phyloP scores from a whole-genome alignment of 2,888 invertebrate species.

The Trachelus stipa region DNA sequence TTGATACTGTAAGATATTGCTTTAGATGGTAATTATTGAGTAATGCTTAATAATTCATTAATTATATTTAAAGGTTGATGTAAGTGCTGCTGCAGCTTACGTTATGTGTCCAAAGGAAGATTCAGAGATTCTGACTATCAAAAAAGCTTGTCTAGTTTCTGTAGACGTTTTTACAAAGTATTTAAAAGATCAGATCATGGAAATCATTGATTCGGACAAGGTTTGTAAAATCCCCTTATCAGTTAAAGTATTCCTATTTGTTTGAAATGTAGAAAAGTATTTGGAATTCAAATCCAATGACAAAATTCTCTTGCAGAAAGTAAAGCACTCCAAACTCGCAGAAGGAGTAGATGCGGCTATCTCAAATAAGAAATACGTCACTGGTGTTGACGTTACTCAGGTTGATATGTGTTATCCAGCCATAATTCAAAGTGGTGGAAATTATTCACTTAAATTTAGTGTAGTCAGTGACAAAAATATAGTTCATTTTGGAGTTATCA shows the following conservation, averaged over 20 bases:
- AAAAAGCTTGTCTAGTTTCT: constrained; percentile 92
- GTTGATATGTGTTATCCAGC: constrained; percentile 99
- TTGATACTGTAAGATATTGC: constrained; percentile 75
- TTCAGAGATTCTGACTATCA: constrained; percentile 86
- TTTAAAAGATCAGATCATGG: constrained; percentile 97
- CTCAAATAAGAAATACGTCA: constrained; percentile 95
- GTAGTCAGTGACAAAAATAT: constrained; percentile 93
- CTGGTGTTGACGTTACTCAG: constrained; percentile 87
- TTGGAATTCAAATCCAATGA: not conserved
- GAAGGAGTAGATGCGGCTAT: constrained; percentile 95
- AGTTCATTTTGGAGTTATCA: constrained; percentile 95
- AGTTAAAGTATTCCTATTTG: not conserved
- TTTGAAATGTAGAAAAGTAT: not conserved
- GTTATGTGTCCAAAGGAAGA: constrained; percentile 97
- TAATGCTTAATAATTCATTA: constrained; percentile 8
- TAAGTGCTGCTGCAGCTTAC: constrained; percentile 85
- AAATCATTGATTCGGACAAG: constrained; percentile 97
- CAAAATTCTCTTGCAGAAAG: constrained; percentile 77
- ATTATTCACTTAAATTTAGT: constrained; percentile 97
- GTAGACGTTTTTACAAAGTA: constrained; percentile 97
- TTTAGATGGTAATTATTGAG: constrained; percentile 1
- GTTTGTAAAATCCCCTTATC: constrained; percentile 63
- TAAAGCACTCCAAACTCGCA: constrained; percentile 93
- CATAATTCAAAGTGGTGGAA: constrained; percentile 99
- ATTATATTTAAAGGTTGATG: constrained; percentile 72